Percentiles rank a stretch among this genome's conserved stretches.
phyloP scores from a whole-genome alignment of 2,797 vertebrate genomes.

The Hypotaenidia philippensis region DNA sequence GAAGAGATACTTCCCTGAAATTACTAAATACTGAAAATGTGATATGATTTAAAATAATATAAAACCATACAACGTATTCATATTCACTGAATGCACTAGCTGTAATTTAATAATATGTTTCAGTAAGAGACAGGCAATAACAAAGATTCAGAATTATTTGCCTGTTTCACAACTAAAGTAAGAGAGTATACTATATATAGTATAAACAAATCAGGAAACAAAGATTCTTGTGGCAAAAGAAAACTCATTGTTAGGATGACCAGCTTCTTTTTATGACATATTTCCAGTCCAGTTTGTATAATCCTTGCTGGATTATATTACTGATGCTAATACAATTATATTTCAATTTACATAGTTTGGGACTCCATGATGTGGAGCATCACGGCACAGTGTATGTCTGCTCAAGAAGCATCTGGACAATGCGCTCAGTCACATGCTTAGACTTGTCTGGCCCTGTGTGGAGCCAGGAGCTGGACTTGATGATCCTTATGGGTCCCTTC shows the following conservation, averaged over 20 bases:
- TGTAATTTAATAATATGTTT: background rate
- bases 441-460: too few relatives aligned
- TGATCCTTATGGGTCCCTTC: too few relatives aligned
- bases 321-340: background rate
- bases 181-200: background rate
- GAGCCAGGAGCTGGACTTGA: too few relatives aligned
- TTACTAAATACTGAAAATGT: background rate
- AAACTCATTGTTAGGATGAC: background rate
- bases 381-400: too few relatives aligned
- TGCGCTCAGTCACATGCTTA: too few relatives aligned
- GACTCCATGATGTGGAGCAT: background rate
- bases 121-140: background rate
- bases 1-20: background rate
- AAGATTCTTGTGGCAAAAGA: background rate
- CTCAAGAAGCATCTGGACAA: too few relatives aligned
- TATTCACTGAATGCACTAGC: background rate
- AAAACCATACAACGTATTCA: background rate
- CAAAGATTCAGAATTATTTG: background rate
- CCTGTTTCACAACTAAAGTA: background rate
- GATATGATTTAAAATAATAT: background rate
- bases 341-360: background rate
- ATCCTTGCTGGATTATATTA: background rate
- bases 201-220: background rate
- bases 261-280: background rate
- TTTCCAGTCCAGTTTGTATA: background rate